Percentiles rank a stretch among this genome's conserved stretches.
These are phyloP conservation scores for Lithophane socia DNA, from an alignment of 2,888 invertebrate genomes.

Conservation along the genomic window DNA sequence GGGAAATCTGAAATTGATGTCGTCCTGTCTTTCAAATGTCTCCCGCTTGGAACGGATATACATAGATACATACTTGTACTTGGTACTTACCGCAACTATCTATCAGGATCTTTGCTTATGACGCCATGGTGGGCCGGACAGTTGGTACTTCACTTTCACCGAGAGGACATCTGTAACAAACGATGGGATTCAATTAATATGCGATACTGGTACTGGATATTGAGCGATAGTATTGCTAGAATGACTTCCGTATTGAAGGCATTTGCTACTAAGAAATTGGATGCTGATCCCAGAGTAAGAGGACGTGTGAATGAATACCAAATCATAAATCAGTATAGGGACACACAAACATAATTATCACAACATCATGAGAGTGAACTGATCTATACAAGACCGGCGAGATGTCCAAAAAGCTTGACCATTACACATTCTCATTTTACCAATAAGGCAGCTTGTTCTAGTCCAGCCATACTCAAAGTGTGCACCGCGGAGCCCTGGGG, in stretches of 20 bases:
- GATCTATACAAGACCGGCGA: background rate
- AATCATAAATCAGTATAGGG: background rate
- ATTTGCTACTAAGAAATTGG: background rate
- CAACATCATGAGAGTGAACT: background rate
- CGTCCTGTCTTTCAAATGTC: constrained; percentile 44
- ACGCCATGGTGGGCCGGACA: constrained; percentile 75
- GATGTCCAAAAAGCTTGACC: background rate
- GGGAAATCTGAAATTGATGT: constrained; percentile 39
- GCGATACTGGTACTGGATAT: constrained; percentile 3
- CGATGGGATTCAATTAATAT: constrained; percentile 49
- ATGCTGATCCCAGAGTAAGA: background rate
- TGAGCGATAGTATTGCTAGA: background rate
- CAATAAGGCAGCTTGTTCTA: background rate
- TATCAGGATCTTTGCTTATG: constrained; percentile 72
- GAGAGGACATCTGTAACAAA: constrained; percentile 82
- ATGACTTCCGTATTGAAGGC: background rate
- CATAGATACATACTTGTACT: constrained; percentile 54
- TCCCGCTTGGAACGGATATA: constrained; percentile 44
- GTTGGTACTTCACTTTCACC: constrained; percentile 77
- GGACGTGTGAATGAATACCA: background rate
- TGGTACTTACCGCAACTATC: constrained; percentile 74
- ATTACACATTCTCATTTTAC: background rate
- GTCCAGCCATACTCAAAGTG: background rate
- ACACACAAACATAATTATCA: background rate
- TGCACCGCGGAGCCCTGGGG: too few species aligned